phyloP scores from a whole-genome alignment of 2,113 vertebrate genomes.

The Sinocyclocheilus maitianheensis region DNA sequence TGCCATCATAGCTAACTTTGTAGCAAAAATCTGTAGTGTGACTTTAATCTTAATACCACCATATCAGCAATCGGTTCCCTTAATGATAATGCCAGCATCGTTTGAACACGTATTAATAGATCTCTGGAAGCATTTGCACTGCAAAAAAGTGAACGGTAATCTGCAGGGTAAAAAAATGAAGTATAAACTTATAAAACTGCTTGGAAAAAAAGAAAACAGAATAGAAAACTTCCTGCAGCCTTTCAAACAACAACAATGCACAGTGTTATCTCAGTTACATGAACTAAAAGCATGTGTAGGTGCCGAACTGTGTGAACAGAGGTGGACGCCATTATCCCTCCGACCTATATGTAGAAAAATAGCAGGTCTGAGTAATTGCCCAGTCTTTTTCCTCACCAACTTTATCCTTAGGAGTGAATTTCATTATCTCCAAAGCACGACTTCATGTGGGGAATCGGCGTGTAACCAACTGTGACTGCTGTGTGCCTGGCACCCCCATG shows the following conservation, averaged over 20 bases:
- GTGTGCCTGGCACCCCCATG: slow-evolving; percentile 42
- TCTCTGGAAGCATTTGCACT: not conserved
- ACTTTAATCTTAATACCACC: not conserved
- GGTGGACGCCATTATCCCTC: slow-evolving; percentile 13
- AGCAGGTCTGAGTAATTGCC: slow-evolving; percentile 47
- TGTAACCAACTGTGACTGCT: slow-evolving; percentile 59
- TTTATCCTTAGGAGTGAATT: slow-evolving; percentile 52
- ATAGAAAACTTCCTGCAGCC: not conserved
- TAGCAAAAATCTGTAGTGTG: not conserved
- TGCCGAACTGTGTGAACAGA: slow-evolving; percentile 5
- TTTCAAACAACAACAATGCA: not conserved
- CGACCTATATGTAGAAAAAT: slow-evolving; percentile 34
- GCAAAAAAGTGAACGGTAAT: not conserved
- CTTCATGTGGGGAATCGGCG: slow-evolving; percentile 50
- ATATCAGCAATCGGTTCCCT: not conserved
- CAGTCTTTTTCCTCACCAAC: slow-evolving; percentile 27
- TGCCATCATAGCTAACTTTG: not conserved
- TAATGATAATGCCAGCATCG: not conserved
- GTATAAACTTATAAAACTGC: not conserved
- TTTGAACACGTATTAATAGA: slow-evolving; percentile 5
- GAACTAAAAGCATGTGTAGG: slow-evolving; percentile 18
- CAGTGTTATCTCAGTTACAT: not conserved
- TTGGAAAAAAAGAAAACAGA: not conserved
- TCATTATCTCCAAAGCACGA: slow-evolving; percentile 56
- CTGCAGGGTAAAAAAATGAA: not conserved